Base-by-base conservation (phyloP, 2,888 invertebrate species). In the Heliconius ethilla region DNA sequence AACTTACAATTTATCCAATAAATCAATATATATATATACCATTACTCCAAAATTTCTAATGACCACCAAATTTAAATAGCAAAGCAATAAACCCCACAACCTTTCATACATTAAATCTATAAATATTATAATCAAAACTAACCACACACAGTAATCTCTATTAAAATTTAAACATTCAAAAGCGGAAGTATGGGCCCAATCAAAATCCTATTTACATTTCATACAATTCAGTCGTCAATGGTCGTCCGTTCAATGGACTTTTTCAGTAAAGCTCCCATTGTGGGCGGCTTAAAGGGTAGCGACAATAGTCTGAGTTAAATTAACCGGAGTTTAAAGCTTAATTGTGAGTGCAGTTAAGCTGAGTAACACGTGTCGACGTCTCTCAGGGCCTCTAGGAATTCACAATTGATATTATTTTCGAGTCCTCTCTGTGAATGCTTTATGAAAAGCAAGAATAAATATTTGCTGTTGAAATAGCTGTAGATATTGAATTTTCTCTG, bases 271-370 rank as follows among this genome's bases (percentile, higher is more conserved):
- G 88, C 88, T 88, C 86, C 87, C 90, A 92, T 92, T 92, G 90
- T 89, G 88, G 89, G 85, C 87, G 87, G 88, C 88, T 91, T 89
- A 91, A 91, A 92, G 91, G 92, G 92, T 88, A 88, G 83, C 89
- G 91, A 92, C 92, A 92, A 93, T 91, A 89, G 88, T 87, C 89
- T 86, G 89, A 87, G 93, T 91, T 94, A 93, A 94, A 94, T 94
- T 94, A 94, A 93, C 92, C 92, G 91, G 88, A 88, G 91, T 90
- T 93, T 93, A 90, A 92, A 90, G 92, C 92, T 92, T 92, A 92
- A 93, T 94, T 94, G 92, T 93, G 89, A 92, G 92, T 91, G 90
- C 90, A 90, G 91, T 91, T 93, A 92, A 94, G 92, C 93, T 87
- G 69, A 69, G 69, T 86, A 89, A 93, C 94, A 94, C 94, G 94